Percentiles rank a stretch among this genome's conserved stretches.
Conservation (phyloP, 92 coral and sea anemone genomes). For the Meandrina meandrites region DNA sequence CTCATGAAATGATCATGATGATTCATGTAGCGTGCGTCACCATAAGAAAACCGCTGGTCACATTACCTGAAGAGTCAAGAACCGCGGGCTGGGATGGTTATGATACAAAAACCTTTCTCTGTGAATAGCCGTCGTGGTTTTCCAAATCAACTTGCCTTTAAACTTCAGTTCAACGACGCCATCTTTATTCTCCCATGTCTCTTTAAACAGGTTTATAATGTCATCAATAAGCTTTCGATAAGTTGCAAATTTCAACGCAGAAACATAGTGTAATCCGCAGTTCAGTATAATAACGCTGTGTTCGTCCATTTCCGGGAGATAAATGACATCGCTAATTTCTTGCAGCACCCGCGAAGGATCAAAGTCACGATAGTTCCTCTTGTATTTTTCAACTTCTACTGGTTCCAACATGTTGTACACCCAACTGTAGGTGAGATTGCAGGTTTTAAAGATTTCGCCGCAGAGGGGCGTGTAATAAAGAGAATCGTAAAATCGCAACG, state of each 20-base stretch:
- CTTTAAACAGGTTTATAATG: slow-evolving; percentile 60
- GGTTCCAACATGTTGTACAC: slow-evolving; percentile 70
- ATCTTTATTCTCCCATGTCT: slow-evolving; percentile 18
- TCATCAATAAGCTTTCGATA: slow-evolving; percentile 72
- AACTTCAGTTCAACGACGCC: slow-evolving; percentile 46
- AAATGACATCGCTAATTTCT: slow-evolving; percentile 63
- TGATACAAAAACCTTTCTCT: slow-evolving; percentile 76
- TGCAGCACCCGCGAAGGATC: slow-evolving; percentile 45
- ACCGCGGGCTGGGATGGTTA: slow-evolving; percentile 79
- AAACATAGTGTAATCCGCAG: slow-evolving; percentile 85
- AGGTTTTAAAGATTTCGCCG: slow-evolving; percentile 65
- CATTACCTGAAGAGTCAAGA: slow-evolving; percentile 83
- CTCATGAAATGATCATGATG: too few relatives aligned
- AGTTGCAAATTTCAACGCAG: slow-evolving; percentile 76
- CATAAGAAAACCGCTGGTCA: neutral
- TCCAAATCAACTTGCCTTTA: slow-evolving; percentile 86
- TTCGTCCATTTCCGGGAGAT: slow-evolving; percentile 79
- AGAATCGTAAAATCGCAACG: slow-evolving; percentile 71
- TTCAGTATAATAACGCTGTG: slow-evolving; percentile 89
- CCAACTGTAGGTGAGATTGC: slow-evolving; percentile 82
- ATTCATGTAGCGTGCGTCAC: neutral
- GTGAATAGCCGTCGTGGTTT: slow-evolving; percentile 84
- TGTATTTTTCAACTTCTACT: slow-evolving; percentile 51
- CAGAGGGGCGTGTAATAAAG: slow-evolving; percentile 70
- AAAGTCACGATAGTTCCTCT: slow-evolving; percentile 47